A percentile compares a stretch with the other conserved stretches of the same genome.
phyloP scores from a whole-genome alignment of 2,797 vertebrate genomes.

The Momotus momota region DNA sequence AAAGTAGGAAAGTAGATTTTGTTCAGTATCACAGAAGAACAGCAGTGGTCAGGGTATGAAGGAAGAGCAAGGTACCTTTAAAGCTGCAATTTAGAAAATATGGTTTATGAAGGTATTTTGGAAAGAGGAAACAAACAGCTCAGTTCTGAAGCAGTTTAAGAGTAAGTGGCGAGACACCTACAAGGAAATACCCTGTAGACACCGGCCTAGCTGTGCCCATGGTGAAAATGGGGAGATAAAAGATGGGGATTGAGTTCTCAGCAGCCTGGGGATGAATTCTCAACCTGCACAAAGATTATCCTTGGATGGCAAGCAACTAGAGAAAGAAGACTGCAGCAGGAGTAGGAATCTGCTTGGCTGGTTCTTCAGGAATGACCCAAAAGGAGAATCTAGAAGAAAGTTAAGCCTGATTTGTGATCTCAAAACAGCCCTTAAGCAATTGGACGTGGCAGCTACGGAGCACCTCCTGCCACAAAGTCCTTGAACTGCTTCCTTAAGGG shows the following conservation, averaged over 20 bases:
- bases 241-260: accelerated
- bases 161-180: neutral
- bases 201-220: accelerated
- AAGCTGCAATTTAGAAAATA: neutral
- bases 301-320: neutral
- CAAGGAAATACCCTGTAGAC: neutral
- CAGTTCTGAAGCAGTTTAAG: neutral
- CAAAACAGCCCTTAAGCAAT: neutral
- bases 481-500: too few relatives aligned
- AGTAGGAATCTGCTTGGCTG: neutral
- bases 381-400: neutral
- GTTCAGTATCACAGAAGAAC: neutral
- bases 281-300: neutral
- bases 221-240: neutral
- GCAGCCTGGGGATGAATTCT: neutral
- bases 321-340: neutral
- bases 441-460: neutral
- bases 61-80: neutral
- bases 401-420: neutral
- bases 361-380: neutral
- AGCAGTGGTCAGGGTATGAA: neutral
- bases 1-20: neutral
- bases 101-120: neutral
- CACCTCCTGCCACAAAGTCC: neutral
- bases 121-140: neutral